phyloP scores from a whole-genome alignment of 2,797 vertebrate genomes.

The Aulostomus chinensis region DNA sequence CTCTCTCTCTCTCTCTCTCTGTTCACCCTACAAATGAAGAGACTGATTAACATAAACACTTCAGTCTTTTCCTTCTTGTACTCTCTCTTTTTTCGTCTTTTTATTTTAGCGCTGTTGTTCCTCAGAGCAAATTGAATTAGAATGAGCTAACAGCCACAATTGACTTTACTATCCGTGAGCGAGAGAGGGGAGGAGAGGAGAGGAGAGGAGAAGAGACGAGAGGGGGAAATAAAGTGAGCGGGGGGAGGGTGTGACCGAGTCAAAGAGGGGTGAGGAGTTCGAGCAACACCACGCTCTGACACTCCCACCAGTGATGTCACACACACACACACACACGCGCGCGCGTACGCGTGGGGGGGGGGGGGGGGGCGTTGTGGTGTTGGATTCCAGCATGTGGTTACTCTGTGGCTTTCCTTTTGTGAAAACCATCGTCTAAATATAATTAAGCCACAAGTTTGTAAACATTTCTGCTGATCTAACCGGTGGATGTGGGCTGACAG shows the following conservation, averaged over 20 bases:
- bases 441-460: conserved; percentile 51
- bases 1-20: conserved; percentile 38
- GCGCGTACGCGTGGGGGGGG: no score
- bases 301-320: conserved; percentile 65
- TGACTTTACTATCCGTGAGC: conserved; percentile 48
- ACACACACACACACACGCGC: conserved; percentile 38
- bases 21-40: conserved; percentile 61
- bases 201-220: no score
- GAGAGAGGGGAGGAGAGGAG: not conserved
- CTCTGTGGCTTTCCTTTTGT: conserved; percentile 60
- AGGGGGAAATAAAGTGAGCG: conserved; percentile 37
- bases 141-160: conserved; percentile 65
- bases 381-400: conserved; percentile 53
- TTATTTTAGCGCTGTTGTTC: conserved; percentile 42
- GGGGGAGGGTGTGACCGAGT: conserved; percentile 59
- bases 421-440: conserved; percentile 60
- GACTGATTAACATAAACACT: conserved; percentile 68
- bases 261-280: conserved; percentile 69
- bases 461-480: conserved; percentile 57
- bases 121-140: conserved; percentile 74
- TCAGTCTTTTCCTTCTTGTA: conserved; percentile 18
- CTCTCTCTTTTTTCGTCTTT: not conserved
- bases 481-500: no score
- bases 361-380: conserved; percentile 44
- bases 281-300: conserved; percentile 34